Percentiles rank a stretch among this genome's conserved stretches.
These are phyloP conservation scores for Toxotes chatareus DNA, from an alignment of 2,113 vertebrate genomes.

Conservation along the genomic window DNA sequence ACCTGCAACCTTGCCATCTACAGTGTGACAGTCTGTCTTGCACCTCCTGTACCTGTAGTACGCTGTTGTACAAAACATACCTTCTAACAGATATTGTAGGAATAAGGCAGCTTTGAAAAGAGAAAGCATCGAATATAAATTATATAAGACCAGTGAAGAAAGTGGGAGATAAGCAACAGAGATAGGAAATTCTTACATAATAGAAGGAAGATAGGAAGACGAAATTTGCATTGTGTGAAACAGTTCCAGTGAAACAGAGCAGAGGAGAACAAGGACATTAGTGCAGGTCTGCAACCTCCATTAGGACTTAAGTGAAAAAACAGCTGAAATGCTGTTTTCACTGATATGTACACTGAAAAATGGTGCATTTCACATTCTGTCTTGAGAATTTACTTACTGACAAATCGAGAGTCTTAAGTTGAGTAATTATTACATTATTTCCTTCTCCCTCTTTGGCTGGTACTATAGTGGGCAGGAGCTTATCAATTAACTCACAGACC, in stretches of 20 bases:
- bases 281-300: background rate
- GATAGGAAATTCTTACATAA: constrained; percentile 40
- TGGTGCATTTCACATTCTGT: too few relatives aligned
- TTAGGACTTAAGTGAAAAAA: constrained; percentile 1
- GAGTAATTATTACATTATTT: too few relatives aligned
- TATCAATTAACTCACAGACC: background rate
- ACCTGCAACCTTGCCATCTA: constrained; percentile 21
- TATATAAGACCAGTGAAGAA: constrained; percentile 17
- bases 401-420: too few relatives aligned
- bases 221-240: constrained; percentile 15
- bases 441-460: too few relatives aligned
- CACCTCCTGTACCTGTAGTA: background rate
- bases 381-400: too few relatives aligned
- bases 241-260: constrained; percentile 3
- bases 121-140: constrained; percentile 1
- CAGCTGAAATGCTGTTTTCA: background rate
- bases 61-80: background rate
- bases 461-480: background rate
- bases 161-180: constrained; percentile 6
- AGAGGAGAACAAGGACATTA: constrained; percentile 27
- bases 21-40: constrained; percentile 20
- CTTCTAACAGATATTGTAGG: background rate
- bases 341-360: too few relatives aligned
- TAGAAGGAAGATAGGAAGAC: constrained; percentile 11
- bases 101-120: background rate